Evolutionary conservation across 2,113 vertebrate genomes (phyloP).

Genomic region (Abramis brama): DNA sequence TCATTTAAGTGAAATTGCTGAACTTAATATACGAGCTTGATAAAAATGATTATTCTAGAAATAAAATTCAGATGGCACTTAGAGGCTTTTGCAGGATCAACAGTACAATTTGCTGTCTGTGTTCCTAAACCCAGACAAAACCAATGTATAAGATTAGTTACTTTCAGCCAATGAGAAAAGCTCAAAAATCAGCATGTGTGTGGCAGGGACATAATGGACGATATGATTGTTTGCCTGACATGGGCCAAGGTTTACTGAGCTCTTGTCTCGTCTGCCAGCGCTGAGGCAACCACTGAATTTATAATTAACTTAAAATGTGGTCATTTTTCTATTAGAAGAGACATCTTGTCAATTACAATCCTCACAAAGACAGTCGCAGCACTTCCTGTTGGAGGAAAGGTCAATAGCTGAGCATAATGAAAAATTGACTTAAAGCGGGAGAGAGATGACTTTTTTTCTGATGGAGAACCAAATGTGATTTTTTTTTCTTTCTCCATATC

Average conservation of each 20-base stretch:
- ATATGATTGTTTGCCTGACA: constrained; percentile 63
- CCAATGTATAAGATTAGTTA: not conserved
- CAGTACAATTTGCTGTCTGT: not conserved
- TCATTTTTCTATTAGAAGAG: constrained; percentile 82
- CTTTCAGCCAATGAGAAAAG: constrained; percentile 33
- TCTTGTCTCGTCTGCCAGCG: constrained; percentile 67
- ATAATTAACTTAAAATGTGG: constrained; percentile 79
- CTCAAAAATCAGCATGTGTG: constrained; percentile 26
- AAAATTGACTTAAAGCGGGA: constrained; percentile 80
- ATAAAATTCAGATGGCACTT: too few species aligned
- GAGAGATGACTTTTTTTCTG: constrained; percentile 70
- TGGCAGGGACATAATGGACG: constrained; percentile 12
- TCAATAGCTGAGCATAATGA: constrained; percentile 83
- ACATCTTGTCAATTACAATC: constrained; percentile 85
- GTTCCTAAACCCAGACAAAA: not conserved
- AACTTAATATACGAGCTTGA: too few species aligned
- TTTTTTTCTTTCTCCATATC: constrained; percentile 79
- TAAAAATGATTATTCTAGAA: too few species aligned
- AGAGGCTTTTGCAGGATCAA: not conserved
- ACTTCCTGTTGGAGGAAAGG: constrained; percentile 82
- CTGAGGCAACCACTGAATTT: constrained; percentile 75
- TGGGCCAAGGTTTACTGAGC: constrained; percentile 76
- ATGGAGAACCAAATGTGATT: constrained; percentile 79
- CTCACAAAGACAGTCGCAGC: constrained; percentile 77
- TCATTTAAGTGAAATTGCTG: too few species aligned